phyloP scores from a whole-genome alignment of 2,888 invertebrate species.

The Terebella lapidaria region DNA sequence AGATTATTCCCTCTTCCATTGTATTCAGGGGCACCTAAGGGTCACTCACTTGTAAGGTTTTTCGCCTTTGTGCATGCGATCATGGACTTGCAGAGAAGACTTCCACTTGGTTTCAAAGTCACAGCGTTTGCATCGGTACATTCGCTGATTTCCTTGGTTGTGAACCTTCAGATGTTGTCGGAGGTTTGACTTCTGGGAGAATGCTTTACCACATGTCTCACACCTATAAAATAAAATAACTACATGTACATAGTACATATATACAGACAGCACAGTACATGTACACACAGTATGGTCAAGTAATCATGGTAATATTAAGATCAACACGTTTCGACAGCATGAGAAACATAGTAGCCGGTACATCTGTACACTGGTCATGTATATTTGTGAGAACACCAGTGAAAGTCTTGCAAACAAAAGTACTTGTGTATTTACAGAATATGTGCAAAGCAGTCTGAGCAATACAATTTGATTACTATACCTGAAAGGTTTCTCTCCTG shows the following conservation, averaged over 20 bases:
- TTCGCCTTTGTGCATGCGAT: slow-evolving; percentile 1
- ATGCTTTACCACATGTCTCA: background rate
- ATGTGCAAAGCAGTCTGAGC: background rate
- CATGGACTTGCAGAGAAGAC: slow-evolving; percentile 2
- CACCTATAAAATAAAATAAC: slow-evolving; percentile 1
- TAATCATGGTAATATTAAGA: too few relatives aligned
- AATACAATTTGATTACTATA: background rate
- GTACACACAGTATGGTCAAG: background rate
- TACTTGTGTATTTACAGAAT: background rate
- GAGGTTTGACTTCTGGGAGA: slow-evolving; percentile 3
- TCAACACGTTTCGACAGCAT: too few relatives aligned
- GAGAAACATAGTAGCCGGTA: too few relatives aligned
- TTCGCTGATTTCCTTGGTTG: background rate
- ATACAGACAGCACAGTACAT: background rate
- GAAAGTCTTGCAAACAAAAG: too few relatives aligned
- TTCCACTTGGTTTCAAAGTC: slow-evolving; percentile 4
- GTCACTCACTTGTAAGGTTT: slow-evolving; percentile 7
- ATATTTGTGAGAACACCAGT: too few relatives aligned
- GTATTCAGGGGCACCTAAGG: too few relatives aligned
- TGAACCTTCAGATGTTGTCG: slow-evolving; percentile 4
- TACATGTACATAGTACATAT: background rate
- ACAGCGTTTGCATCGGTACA: background rate
- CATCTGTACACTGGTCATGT: too few relatives aligned
- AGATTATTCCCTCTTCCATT: too few relatives aligned
- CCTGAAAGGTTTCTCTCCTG: slow-evolving; percentile 3